Percentiles rank a stretch among this genome's conserved stretches.
Conservation (phyloP, 2,888 invertebrate species). For the Caenorhabditis wallacei region DNA sequence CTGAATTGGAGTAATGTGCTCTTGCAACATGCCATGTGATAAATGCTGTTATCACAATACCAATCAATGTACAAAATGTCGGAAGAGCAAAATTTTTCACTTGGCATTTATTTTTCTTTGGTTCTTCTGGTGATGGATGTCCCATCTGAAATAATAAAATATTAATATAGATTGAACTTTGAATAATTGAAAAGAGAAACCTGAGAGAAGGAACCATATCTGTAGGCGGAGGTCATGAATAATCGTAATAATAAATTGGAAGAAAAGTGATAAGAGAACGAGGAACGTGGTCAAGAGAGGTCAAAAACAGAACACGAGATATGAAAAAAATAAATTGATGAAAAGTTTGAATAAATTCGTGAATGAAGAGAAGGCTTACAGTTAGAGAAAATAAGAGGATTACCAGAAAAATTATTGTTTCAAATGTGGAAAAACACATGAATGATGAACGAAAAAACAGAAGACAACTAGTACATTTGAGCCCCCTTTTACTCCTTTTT, state of each 20-base stretch:
- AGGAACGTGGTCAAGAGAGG: conserved; percentile 1
- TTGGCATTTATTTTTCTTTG: conserved; percentile 15
- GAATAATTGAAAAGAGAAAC: neutral
- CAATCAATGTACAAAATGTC: conserved; percentile 26
- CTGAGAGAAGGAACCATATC: conserved; percentile 48
- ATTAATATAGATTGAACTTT: neutral
- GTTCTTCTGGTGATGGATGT: conserved; percentile 47
- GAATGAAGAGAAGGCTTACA: neutral
- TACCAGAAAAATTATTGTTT: conserved; percentile 23
- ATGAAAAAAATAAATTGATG: conserved; percentile 16
- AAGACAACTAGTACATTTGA: conserved; percentile 8
- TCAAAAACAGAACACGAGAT: conserved; percentile 17
- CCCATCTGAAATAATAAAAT: conserved; percentile 69
- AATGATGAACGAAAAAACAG: conserved; percentile 2
- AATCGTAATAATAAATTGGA: conserved; percentile 12
- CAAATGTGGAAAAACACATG: neutral
- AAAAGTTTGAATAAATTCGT: conserved; percentile 27
- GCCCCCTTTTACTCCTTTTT: neutral
- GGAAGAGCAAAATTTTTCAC: conserved; percentile 18
- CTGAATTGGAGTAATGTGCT: neutral
- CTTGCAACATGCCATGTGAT: conserved; percentile 50
- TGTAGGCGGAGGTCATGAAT: conserved; percentile 26
- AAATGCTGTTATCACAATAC: conserved; percentile 44
- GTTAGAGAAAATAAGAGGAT: conserved; percentile 49
- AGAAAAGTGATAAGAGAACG: conserved; percentile 24